Evolutionary conservation across 1,140 invertebrate genomes (phyloP).

Genomic region (Rhagoletis zephyria): DNA sequence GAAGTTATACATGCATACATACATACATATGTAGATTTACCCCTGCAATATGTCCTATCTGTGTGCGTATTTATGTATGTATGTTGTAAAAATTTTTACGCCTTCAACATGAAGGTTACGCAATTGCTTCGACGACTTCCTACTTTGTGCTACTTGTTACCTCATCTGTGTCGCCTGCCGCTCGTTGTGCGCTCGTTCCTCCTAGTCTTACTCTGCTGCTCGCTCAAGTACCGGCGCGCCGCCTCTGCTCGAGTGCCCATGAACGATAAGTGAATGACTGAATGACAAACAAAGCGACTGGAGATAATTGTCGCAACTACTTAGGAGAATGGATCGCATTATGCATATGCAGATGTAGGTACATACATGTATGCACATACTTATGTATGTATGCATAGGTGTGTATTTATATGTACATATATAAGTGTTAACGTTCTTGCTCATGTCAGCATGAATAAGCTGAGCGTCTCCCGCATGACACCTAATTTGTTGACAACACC

Average conservation of each 20-base stretch:
- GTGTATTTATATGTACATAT: neutral
- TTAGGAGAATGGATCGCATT: neutral
- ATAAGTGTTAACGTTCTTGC: neutral
- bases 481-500: slow-evolving; percentile 39
- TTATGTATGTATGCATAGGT: neutral
- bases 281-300: slow-evolving; percentile 42
- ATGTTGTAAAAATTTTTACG: neutral
- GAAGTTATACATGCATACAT: too few species aligned
- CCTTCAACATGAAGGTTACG: slow-evolving; percentile 30
- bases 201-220: neutral
- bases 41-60: too few species aligned
- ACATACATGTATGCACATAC: neutral
- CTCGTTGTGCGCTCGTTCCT: neutral
- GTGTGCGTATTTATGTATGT: too few species aligned
- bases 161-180: too few species aligned
- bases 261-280: slow-evolving; percentile 36
- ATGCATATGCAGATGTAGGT: neutral
- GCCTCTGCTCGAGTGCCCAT: slow-evolving; percentile 13
- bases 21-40: too few species aligned
- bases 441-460: slow-evolving; percentile 22
- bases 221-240: neutral
- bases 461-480: slow-evolving; percentile 1
- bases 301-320: slow-evolving; percentile 37
- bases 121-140: neutral
- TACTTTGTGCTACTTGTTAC: neutral